Evolutionary conservation across 2,797 vertebrate species (phyloP).

Genomic region (Chrosomus eos): DNA sequence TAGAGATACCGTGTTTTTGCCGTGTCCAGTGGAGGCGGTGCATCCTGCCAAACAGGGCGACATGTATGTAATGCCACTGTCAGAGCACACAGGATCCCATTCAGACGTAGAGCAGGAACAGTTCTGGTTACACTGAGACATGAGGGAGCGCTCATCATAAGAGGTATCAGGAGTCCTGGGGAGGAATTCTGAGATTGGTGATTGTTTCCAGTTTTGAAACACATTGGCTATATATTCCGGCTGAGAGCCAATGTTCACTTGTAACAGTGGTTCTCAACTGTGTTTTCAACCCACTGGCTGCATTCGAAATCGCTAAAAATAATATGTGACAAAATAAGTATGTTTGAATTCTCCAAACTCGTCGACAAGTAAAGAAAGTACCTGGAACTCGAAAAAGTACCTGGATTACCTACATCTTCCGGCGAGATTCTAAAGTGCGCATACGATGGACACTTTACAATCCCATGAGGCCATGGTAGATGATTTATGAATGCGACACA

Average conservation of each 20-base stretch:
- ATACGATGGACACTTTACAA: too few species aligned
- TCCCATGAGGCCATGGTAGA: too few species aligned
- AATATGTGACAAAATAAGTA: neutral
- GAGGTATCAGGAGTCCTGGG: conserved; percentile 75
- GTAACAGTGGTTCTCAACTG: neutral
- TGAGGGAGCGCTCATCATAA: conserved; percentile 66
- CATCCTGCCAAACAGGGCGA: conserved; percentile 94
- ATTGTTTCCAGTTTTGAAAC: neutral
- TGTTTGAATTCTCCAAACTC: neutral
- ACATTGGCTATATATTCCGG: neutral
- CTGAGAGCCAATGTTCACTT: neutral
- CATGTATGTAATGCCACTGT: conserved; percentile 84
- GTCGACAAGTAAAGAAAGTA: too few species aligned
- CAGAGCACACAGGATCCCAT: conserved; percentile 93
- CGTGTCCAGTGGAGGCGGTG: conserved; percentile 77
- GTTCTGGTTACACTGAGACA: conserved; percentile 82
- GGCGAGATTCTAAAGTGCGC: too few species aligned
- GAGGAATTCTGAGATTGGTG: neutral
- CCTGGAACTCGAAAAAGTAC: too few species aligned
- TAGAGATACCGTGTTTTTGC: conserved; percentile 80
- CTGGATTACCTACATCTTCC: too few species aligned
- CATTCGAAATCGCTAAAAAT: neutral
- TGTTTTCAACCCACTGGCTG: neutral
- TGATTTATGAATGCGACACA: too few species aligned
- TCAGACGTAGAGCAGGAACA: conserved; percentile 81